Evolutionary conservation across 2,888 invertebrate genomes (phyloP), one percentile per base, ranked within the genome.

Genomic region (Drosophila mimica): DNA sequence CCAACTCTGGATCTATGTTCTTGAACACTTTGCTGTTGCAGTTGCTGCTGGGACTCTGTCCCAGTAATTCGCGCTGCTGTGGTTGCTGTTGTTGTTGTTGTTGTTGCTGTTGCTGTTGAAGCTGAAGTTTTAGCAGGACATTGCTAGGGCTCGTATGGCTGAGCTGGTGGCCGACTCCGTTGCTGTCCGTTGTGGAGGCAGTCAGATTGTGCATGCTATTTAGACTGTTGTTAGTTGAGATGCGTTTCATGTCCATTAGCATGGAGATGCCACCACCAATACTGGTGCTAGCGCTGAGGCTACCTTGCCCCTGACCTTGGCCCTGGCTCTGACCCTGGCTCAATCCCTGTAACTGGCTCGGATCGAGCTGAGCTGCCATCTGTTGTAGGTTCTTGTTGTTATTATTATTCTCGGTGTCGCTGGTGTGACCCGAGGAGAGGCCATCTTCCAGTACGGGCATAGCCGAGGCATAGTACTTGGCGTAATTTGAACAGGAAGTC

Each of bases 401-500:
- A 64, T 90, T 88, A 59, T 89, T 97, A 92, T 97, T 97, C 93
- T 98, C 98, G 0, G 96, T 97, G 91, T 98, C 98, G 76, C 98
- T 98, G 2, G 96, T 97, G 92, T 98, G 98, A 3, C 98, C 98
- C 43, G 98, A 98, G 3, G 98, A 98, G 67, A 99, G 94, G 0
- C 98, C 98, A 93, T 99, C 99, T 92, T 98, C 98, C 52, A 99
- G 95, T 20, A 98, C 96, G 0, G 99, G 99, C 96, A 99, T 97
- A 87, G 95, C 96, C 56, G 95, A 96, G 58, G 95, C 95, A 93
- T 95, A 96, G 93, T 95, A 95, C 92, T 95, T 95, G 46, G 95
- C 94, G 89, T 95, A 95, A 91, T 95, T 95, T 51, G 94, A 89
- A 69, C 92, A 95, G 73, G 95, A 94, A 51, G 95, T 94, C 59